Base-by-base conservation (phyloP, 2,797 vertebrate genomes). In the Labroides dimidiatus region DNA sequence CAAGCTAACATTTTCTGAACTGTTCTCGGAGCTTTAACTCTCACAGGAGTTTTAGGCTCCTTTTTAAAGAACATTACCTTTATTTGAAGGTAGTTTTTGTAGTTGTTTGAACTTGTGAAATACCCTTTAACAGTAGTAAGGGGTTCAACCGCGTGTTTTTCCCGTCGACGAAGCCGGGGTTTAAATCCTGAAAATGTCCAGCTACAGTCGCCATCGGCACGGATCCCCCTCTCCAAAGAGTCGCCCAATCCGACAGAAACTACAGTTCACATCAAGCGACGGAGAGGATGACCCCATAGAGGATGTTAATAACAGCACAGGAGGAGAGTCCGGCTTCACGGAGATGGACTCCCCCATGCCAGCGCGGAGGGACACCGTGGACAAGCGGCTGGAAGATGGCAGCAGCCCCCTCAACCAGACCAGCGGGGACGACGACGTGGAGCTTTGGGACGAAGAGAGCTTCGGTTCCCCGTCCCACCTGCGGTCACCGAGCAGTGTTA, bases 291-390 rank as follows among this genome's bases (percentile, higher is more conserved):
- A 97, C 4, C 91, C 94, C 2, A 91, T 95, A 0, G 94, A 96
- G 41, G 95, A 96, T 59, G 94, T 93, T 0, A 96, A 97, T 90
- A 96, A 96, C 92, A 98, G 96, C 87, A 96, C 96, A 1, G 97
- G 96, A 0, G 97, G 94, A 12, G 97, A 99, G 78, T 99, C 97
- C 0, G 97, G 97, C 8, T 98, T 98, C 78, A 97, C 96, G 54
- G 97, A 99, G 91, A 87, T 96, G 10, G 96, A 98, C 63, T 97
- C 96, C n/a, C 97, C 96, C 21, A 84, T 95, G 56, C 93, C 91
- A 0, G 62, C 71, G 57, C 80, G 93, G 64, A 73, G 93, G 60
- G 86, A 73, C 27, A 2, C 87, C 45, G 59, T 39, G 1, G 78
- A 78, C 2, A 86, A 89, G 14, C 81, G 70, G 1, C 69, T 75